These are phyloP conservation scores for Lasiurus borealis DNA, from an alignment of 2,113 vertebrate species.

Conservation along the genomic window DNA sequence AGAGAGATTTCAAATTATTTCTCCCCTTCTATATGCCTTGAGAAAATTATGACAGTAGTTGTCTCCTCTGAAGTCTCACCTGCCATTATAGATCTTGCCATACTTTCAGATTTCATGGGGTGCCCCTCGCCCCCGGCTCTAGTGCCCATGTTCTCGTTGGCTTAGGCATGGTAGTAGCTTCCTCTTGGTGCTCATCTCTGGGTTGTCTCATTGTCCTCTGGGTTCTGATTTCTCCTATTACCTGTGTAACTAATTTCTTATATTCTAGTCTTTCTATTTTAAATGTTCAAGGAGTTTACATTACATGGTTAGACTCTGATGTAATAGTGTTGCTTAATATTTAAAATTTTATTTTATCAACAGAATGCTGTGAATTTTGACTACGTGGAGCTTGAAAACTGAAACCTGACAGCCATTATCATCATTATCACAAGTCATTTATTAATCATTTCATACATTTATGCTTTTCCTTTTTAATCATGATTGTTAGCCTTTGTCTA, in stretches of 20 bases:
- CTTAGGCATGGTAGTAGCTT: neutral
- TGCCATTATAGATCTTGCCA: neutral
- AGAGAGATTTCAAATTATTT: neutral
- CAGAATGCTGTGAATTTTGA: slow-evolving; percentile 42
- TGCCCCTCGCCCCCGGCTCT: neutral
- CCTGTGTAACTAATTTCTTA: neutral
- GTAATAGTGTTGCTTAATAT: slow-evolving; percentile 32
- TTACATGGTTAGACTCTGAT: slow-evolving; percentile 45
- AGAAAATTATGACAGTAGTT: neutral
- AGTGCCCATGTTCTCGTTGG: neutral
- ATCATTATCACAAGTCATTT: slow-evolving; percentile 59
- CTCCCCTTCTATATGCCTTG: neutral
- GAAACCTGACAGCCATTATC: slow-evolving; percentile 8
- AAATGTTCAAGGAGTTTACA: neutral
- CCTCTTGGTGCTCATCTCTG: neutral
- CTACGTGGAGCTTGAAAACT: slow-evolving; percentile 25
- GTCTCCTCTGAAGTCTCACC: neutral
- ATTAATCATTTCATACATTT: slow-evolving; percentile 53
- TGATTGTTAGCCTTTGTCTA: slow-evolving; percentile 52
- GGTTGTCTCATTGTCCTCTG: neutral
- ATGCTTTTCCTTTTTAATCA: slow-evolving; percentile 43
- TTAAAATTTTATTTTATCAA: slow-evolving; percentile 50
- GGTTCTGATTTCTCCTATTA: neutral
- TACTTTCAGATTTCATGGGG: neutral
- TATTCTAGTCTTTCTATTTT: neutral